Conservation (phyloP, 1,140 invertebrate species). For the Muscidifurax raptorellus region DNA sequence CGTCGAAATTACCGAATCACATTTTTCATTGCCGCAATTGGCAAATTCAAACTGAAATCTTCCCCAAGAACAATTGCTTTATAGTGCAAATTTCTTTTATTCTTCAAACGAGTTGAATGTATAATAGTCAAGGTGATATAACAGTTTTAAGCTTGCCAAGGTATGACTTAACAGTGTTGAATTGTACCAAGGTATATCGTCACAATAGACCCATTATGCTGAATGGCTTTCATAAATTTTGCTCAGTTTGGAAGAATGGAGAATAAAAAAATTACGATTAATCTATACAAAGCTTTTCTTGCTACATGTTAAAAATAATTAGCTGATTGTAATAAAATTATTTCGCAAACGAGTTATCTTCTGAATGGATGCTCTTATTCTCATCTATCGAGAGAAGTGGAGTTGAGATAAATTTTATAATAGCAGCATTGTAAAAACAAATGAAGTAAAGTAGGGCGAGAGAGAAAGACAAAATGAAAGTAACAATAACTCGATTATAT, state of each 20-base stretch:
- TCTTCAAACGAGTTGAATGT: constrained; percentile 28
- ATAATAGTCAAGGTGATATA: constrained; percentile 29
- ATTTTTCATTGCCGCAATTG: not conserved
- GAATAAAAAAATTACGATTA: constrained; percentile 32
- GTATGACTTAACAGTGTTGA: constrained; percentile 45
- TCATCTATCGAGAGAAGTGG: not conserved
- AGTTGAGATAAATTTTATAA: not conserved
- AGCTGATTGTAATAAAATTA: constrained; percentile 22
- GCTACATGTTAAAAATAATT: constrained; percentile 14
- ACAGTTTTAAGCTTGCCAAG: constrained; percentile 40
- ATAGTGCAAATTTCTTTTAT: constrained; percentile 34
- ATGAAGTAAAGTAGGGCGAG: not conserved
- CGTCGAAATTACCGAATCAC: no score
- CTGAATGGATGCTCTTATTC: not conserved
- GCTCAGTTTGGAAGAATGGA: constrained; percentile 32
- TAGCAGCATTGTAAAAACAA: not conserved
- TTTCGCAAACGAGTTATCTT: not conserved
- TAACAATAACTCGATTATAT: constrained; percentile 6
- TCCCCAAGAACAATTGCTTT: constrained; percentile 27
- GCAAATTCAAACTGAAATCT: constrained; percentile 21
- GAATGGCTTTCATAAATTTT: constrained; percentile 51
- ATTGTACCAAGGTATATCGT: constrained; percentile 36
- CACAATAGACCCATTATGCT: constrained; percentile 49
- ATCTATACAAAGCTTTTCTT: constrained; percentile 14
- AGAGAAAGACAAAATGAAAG: not conserved